Conservation (phyloP, 1,140 invertebrate species). For the Olivierus martensii region DNA sequence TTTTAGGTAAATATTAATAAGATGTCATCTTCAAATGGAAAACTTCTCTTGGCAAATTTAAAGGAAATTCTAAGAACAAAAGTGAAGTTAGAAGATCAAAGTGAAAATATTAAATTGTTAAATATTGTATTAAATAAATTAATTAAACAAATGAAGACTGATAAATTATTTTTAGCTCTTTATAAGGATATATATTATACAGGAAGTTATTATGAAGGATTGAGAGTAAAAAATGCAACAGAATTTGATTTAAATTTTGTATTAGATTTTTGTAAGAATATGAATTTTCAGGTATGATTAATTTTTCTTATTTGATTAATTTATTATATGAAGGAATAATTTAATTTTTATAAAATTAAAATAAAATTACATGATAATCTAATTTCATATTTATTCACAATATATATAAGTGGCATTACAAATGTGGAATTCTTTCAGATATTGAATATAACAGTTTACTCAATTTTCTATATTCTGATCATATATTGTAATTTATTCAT, state of each 20-base stretch:
- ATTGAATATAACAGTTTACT: too few relatives aligned
- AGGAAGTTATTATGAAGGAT: conserved; percentile 10
- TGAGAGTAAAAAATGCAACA: conserved; percentile 9
- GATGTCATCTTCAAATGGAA: too few relatives aligned
- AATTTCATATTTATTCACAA: too few relatives aligned
- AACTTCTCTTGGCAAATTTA: too few relatives aligned
- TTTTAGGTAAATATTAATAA: too few relatives aligned
- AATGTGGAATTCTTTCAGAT: too few relatives aligned
- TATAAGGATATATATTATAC: conserved; percentile 1
- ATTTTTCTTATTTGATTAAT: not conserved
- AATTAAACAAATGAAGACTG: conserved; percentile 1
- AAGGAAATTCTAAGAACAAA: conserved; percentile 4
- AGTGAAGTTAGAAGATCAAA: conserved; percentile 6
- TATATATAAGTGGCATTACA: too few relatives aligned
- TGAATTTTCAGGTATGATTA: conserved; percentile 1
- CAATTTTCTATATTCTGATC: too few relatives aligned
- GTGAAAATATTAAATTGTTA: conserved; percentile 6
- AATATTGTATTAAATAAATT: not conserved
- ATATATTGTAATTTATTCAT: too few relatives aligned
- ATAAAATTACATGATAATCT: too few relatives aligned
- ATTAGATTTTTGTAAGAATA: conserved; percentile 6
- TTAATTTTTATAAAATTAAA: too few relatives aligned
- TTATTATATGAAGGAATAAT: too few relatives aligned
- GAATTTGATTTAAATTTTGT: conserved; percentile 14
- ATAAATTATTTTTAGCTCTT: conserved; percentile 1